Conservation (phyloP, 2,113 vertebrate species). For the Ammodytes dubius region DNA sequence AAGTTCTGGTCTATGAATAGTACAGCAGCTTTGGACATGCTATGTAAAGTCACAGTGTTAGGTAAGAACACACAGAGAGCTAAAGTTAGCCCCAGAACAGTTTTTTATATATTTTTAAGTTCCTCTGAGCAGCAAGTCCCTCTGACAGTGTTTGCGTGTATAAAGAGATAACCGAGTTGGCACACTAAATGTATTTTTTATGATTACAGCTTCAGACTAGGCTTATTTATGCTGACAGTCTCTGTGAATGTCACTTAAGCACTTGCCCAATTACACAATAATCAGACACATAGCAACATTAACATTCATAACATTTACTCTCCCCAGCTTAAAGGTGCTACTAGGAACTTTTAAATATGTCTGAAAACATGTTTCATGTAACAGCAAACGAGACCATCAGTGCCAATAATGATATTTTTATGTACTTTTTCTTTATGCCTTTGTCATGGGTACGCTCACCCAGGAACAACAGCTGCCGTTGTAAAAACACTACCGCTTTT, state of each 20-base stretch:
- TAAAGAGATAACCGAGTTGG: background rate
- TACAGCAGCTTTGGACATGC: background rate
- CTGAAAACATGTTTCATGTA: too few relatives aligned
- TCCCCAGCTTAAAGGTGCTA: too few relatives aligned
- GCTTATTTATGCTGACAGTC: background rate
- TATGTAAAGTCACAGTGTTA: background rate
- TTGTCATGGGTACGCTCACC: too few relatives aligned
- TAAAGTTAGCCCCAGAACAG: background rate
- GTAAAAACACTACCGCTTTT: too few relatives aligned
- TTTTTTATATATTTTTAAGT: conserved; percentile 8
- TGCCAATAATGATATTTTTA: too few relatives aligned
- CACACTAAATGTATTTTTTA: conserved; percentile 3
- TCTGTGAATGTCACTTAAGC: background rate
- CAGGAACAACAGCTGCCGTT: too few relatives aligned
- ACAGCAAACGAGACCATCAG: too few relatives aligned
- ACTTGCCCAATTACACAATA: background rate
- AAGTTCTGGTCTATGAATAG: conserved; percentile 10
- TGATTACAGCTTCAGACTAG: background rate
- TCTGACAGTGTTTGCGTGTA: background rate
- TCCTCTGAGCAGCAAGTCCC: background rate
- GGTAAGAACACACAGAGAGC: background rate
- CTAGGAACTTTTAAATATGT: too few relatives aligned
- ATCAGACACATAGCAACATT: background rate
- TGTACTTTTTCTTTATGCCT: too few relatives aligned
- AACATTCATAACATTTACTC: background rate